Evolutionary conservation across 2,888 invertebrate species (phyloP).

Genomic region (Geophilus truncorum): DNA sequence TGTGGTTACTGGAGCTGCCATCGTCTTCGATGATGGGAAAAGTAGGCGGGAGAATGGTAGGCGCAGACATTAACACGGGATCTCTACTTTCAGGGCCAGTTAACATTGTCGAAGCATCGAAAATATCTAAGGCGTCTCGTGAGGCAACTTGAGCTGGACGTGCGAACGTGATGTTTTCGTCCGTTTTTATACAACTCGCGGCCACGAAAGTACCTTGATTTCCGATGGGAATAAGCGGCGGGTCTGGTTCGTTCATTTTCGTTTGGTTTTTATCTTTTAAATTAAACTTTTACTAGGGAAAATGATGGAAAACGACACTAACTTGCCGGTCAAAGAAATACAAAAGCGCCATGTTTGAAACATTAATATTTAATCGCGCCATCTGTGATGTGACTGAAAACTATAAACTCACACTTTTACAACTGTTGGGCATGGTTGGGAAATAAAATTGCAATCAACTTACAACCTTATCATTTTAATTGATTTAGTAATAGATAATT

Average conservation of each 20-base stretch:
- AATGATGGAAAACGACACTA: background rate
- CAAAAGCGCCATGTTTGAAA: background rate
- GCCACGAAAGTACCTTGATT: background rate
- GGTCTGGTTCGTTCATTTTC: background rate
- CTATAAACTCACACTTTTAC: background rate
- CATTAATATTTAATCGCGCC: background rate
- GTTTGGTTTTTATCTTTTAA: background rate
- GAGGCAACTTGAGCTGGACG: constrained; percentile 7
- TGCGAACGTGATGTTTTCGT: background rate
- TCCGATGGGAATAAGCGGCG: background rate
- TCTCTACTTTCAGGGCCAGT: constrained; percentile 29
- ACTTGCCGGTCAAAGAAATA: background rate
- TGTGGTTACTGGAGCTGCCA: background rate
- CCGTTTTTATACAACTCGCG: background rate
- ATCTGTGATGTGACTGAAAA: background rate
- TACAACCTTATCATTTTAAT: background rate
- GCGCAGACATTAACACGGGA: background rate
- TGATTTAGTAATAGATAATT: background rate
- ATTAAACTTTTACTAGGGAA: background rate
- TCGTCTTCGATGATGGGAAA: constrained; percentile 30
- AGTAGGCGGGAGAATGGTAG: background rate
- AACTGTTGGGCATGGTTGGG: background rate
- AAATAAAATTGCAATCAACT: background rate
- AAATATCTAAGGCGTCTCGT: constrained; percentile 8
- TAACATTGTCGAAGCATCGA: constrained; percentile 25